Conservation (phyloP, 2,888 invertebrate species). For the Tricholauxania praeusta region DNA sequence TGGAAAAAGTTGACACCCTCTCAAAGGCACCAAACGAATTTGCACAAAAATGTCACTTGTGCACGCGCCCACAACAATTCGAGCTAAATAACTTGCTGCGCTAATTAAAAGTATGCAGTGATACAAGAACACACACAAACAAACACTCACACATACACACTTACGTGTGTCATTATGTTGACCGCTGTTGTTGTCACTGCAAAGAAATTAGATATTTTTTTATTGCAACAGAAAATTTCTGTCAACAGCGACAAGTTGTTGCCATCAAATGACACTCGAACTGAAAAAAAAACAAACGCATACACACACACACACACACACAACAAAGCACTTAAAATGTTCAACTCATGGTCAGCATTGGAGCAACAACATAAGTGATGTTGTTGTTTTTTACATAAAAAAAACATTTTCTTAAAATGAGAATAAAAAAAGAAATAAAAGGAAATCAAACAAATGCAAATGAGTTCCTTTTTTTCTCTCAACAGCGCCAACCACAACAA, state of each 20-base stretch:
- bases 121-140: too few species aligned
- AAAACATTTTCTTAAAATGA: neutral
- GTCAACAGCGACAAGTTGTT: slow-evolving; percentile 28
- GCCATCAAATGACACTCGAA: slow-evolving; percentile 14
- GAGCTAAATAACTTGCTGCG: slow-evolving; percentile 1
- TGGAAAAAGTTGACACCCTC: too few species aligned
- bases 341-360: slow-evolving; percentile 8
- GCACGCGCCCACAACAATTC: neutral
- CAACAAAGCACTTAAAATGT: slow-evolving; percentile 20
- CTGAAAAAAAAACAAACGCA: neutral
- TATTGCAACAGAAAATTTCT: slow-evolving; percentile 24
- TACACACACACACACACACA: slow-evolving; percentile 6
- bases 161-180: too few species aligned
- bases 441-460: slow-evolving; percentile 13
- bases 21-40: too few species aligned
- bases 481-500: slow-evolving; percentile 2
- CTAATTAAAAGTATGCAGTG: slow-evolving; percentile 7
- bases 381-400: neutral
- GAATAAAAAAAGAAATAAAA: neutral
- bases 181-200: slow-evolving; percentile 8
- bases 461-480: slow-evolving; percentile 1
- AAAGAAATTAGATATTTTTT: slow-evolving; percentile 24
- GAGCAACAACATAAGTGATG: slow-evolving; percentile 15
- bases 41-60: too few species aligned
- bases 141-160: too few species aligned